Percentiles rank a stretch among this genome's conserved stretches.
These are phyloP conservation scores for Cnemophilus loriae DNA, from an alignment of 2,113 vertebrate genomes.

Conservation along the genomic window DNA sequence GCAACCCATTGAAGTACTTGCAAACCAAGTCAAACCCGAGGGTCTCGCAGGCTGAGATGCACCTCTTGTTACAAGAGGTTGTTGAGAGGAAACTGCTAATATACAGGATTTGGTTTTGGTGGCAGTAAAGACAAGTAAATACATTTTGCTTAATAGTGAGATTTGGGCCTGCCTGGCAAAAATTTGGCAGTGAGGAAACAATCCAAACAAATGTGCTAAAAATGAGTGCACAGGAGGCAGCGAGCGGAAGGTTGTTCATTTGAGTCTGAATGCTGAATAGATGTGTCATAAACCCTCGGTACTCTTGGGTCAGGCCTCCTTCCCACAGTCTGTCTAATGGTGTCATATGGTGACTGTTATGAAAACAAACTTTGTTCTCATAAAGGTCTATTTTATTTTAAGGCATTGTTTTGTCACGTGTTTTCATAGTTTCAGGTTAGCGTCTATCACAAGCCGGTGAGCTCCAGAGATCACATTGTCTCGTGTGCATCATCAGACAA, in stretches of 20 bases:
- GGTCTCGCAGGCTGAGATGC: background rate
- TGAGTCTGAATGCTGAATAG: background rate
- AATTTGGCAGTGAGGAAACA: background rate
- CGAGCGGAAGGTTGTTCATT: background rate
- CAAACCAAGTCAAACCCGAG: background rate
- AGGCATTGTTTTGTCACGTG: background rate
- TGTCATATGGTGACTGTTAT: background rate
- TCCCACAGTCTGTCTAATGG: background rate
- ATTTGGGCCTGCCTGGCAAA: background rate
- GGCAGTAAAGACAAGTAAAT: background rate
- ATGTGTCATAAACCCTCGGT: rapidly evolving
- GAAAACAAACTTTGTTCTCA: background rate
- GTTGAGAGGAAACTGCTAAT: background rate
- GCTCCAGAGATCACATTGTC: background rate
- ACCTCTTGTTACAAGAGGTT: background rate
- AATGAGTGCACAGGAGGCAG: background rate
- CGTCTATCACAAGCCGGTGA: background rate
- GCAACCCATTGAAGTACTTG: background rate
- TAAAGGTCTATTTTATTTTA: background rate
- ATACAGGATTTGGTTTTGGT: background rate
- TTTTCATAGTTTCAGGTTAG: background rate
- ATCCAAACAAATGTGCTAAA: background rate
- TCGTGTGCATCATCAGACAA: background rate
- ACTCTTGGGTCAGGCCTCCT: background rate
- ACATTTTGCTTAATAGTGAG: background rate